A percentile compares a stretch with the other conserved stretches of the same genome.
phyloP scores from a whole-genome alignment of 2,888 invertebrate genomes.

The Bembecia ichneumoniformis region DNA sequence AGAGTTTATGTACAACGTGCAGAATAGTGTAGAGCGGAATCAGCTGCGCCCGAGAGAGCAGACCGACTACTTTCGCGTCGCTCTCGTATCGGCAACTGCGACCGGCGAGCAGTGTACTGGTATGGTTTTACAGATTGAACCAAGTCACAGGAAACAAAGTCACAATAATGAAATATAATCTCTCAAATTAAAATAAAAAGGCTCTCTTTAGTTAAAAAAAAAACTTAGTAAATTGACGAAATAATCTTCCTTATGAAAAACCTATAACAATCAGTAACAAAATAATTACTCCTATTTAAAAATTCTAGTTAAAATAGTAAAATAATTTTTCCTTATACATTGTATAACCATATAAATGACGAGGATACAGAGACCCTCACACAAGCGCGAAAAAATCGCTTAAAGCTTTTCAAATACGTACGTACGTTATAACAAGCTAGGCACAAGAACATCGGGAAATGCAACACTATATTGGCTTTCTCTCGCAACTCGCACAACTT shows the following conservation, averaged over 20 bases:
- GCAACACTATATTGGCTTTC: slow-evolving; percentile 55
- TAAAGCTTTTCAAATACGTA: background rate
- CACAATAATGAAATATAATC: background rate
- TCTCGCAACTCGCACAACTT: slow-evolving; percentile 39
- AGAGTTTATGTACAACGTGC: background rate
- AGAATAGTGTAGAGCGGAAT: background rate
- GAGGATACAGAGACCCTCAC: no score
- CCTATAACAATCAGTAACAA: no score
- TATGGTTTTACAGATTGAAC: slow-evolving; percentile 3
- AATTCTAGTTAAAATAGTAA: no score
- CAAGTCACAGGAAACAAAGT: background rate
- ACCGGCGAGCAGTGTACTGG: slow-evolving; percentile 24
- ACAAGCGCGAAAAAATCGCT: no score
- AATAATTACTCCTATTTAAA: no score
- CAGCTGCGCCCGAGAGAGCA: slow-evolving; percentile 37
- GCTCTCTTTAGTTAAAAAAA: no score
- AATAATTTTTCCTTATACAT: no score
- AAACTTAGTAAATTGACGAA: no score
- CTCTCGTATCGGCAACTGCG: slow-evolving; percentile 40
- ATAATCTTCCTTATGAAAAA: no score
- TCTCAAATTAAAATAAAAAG: background rate
- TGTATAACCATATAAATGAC: no score
- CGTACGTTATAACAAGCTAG: slow-evolving; percentile 11
- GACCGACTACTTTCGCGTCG: slow-evolving; percentile 58
- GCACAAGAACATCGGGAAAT: slow-evolving; percentile 53